Evolutionary conservation across 2,888 invertebrate species (phyloP).

Genomic region (Drosophila rellima): DNA sequence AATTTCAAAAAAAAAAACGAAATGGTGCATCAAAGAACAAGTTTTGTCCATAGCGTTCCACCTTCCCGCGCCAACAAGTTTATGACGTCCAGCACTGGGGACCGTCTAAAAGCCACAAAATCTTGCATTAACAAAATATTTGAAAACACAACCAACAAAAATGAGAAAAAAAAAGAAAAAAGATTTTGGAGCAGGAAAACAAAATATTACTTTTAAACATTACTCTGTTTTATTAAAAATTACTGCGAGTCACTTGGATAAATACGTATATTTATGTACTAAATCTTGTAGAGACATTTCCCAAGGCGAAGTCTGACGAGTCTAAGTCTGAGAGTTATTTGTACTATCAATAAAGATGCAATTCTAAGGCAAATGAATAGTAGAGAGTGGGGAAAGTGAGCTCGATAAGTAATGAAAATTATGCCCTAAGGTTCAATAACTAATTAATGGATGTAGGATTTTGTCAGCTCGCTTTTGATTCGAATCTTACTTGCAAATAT

Average conservation of each 20-base stretch:
- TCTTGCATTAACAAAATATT: slow-evolving; percentile 54
- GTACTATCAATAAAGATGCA: no score
- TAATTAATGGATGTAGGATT: no score
- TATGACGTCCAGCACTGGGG: slow-evolving; percentile 22
- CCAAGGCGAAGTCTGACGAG: neutral
- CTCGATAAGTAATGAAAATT: no score
- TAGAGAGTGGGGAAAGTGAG: no score
- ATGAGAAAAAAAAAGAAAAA: neutral
- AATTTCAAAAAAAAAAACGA: slow-evolving; percentile 32
- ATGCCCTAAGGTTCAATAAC: no score
- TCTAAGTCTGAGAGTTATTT: no score
- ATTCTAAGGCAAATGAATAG: no score
- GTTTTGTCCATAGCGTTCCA: slow-evolving; percentile 43
- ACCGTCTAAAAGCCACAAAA: slow-evolving; percentile 63
- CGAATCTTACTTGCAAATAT: no score
- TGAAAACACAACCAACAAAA: slow-evolving; percentile 10
- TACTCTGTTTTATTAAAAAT: slow-evolving; percentile 62
- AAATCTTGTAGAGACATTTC: neutral
- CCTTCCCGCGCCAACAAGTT: slow-evolving; percentile 1
- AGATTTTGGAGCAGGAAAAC: slow-evolving; percentile 23
- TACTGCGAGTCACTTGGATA: slow-evolving; percentile 64
- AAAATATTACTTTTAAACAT: slow-evolving; percentile 63
- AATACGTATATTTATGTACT: slow-evolving; percentile 11
- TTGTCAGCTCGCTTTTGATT: no score
- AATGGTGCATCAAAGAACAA: slow-evolving; percentile 72